Base-by-base conservation (phyloP, 1,140 invertebrate species). In the Anagrus nilaparvatae region DNA sequence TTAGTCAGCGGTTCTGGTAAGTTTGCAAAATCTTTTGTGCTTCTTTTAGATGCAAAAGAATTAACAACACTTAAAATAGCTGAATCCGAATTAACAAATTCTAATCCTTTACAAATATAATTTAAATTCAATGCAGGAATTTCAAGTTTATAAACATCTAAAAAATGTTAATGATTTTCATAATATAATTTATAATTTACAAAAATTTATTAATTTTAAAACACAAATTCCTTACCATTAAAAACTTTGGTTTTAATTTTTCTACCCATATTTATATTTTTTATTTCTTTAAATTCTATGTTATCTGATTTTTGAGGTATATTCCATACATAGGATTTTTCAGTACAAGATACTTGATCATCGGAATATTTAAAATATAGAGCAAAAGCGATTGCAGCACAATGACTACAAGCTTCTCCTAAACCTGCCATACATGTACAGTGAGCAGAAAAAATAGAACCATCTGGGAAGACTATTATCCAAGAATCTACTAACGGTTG, bases 401-500 rank as follows among this genome's bases (percentile, higher is more conserved):
- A 17, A 19, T 38, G 36, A 38, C 36, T 38, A 18, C 24, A 38
- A 9, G 28, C 36, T 17, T 33, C 31, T 4, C 16, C 12, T 8
- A 33, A 14, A 17, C 31, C 14, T 33, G 31, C 31, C 31, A 28
- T 38, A 9, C 36, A 38, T 3, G 5, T 16, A 9, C 36, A 38
- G 17, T 38, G 36, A 1, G 36, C 28, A 29, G 9, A 20, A 13
- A 20, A 7, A 29, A 40, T 31, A 18, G 27, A 28, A 6, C 38
- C 38, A 23, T 31, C 20, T 3, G 16, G 3, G 12, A n/a, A 18
- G 20, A 40, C 2, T 12, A 40, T 40, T 13, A 31, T 10, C 38
- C 27, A 40, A 12, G n/a, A 12, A 8, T 19, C 1, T 13, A 30
- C n/a, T 12, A 19, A 19, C 20, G 19, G 16, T 7, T 27, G 4